phyloP scores from a whole-genome alignment of 2,888 invertebrate species.

The Diarsia dahlii region DNA sequence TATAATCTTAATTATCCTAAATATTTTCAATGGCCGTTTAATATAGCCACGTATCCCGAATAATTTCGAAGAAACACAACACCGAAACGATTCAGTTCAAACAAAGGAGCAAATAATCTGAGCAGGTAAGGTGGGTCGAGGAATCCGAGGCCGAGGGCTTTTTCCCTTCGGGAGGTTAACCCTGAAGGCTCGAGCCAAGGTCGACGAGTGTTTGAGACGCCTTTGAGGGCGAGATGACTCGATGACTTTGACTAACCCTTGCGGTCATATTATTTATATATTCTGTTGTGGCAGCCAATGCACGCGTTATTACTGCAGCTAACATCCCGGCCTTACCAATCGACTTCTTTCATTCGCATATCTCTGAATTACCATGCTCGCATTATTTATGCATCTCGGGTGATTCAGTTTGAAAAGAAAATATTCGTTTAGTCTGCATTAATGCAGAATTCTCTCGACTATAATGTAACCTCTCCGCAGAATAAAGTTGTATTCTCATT shows the following conservation, averaged over 20 bases:
- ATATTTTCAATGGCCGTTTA: slow-evolving; percentile 18
- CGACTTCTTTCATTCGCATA: slow-evolving; percentile 55
- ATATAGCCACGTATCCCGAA: slow-evolving; percentile 36
- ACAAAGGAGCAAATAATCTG: slow-evolving; percentile 75
- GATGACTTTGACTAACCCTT: slow-evolving; percentile 85
- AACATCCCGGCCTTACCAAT: slow-evolving; percentile 63
- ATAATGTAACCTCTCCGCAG: slow-evolving; percentile 2
- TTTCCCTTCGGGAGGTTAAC: slow-evolving; percentile 83
- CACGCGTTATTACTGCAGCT: slow-evolving; percentile 78
- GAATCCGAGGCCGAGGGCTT: slow-evolving; percentile 80
- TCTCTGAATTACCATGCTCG: slow-evolving; percentile 44
- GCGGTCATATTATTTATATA: slow-evolving; percentile 76
- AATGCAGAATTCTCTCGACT: slow-evolving; percentile 25
- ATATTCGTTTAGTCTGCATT: slow-evolving; percentile 22
- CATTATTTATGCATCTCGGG: slow-evolving; percentile 28
- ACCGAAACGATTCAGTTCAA: slow-evolving; percentile 66
- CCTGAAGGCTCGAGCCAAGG: slow-evolving; percentile 82
- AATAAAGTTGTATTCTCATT: background rate
- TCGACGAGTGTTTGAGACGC: slow-evolving; percentile 82
- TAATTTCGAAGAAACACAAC: slow-evolving; percentile 64
- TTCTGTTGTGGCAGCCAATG: slow-evolving; percentile 78
- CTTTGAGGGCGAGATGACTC: slow-evolving; percentile 83
- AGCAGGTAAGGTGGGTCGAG: slow-evolving; percentile 79
- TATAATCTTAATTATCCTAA: slow-evolving; percentile 16
- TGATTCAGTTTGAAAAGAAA: slow-evolving; percentile 14